phyloP scores from a whole-genome alignment of 92 coral and sea anemone genomes.

The Umimayanthus kanabou region DNA sequence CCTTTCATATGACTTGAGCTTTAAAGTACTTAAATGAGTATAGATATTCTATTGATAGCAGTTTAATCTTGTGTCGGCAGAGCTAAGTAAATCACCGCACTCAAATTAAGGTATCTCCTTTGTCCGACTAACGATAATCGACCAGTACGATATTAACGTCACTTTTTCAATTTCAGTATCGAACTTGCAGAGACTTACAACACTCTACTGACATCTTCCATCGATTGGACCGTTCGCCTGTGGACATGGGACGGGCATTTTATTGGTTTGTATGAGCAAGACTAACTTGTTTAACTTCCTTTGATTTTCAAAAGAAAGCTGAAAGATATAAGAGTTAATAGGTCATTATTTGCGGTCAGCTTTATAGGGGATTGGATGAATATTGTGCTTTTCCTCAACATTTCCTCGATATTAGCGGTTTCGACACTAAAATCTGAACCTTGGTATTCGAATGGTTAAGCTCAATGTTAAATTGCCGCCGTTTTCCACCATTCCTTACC shows the following conservation, averaged over 20 bases:
- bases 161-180: conserved; percentile 56
- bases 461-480: no score
- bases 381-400: not conserved
- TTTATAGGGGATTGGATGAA: not conserved
- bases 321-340: not conserved
- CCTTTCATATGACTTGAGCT: not conserved
- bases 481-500: not conserved
- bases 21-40: no score
- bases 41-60: not conserved
- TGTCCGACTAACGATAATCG: no score
- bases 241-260: conserved; percentile 98
- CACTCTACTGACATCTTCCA: conserved; percentile 78
- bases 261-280: conserved; percentile 63
- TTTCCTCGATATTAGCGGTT: not conserved
- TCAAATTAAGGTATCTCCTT: no score
- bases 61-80: not conserved
- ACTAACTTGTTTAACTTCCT: not conserved
- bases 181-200: conserved; percentile 81
- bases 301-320: not conserved
- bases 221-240: conserved; percentile 90
- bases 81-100: not conserved
- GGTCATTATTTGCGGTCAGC: not conserved
- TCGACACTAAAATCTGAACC: no score
- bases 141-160: not conserved
- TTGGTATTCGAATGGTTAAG: no score